phyloP scores from a whole-genome alignment of 30 jellyfish, hydroid and myxozoan genomes.

The Turritopsis rubra region DNA sequence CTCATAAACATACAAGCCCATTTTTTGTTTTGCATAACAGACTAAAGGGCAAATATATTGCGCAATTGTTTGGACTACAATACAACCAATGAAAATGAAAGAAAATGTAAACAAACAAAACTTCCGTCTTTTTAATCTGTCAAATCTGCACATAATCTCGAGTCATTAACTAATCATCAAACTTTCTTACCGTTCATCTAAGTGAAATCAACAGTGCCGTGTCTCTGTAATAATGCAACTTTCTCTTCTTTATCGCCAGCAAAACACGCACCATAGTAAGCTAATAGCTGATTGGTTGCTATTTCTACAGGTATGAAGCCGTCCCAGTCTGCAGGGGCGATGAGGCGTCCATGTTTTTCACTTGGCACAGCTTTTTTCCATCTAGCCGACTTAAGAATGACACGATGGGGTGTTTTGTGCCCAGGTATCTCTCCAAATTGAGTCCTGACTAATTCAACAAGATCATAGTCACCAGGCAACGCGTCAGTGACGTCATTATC shows the following conservation, averaged over 20 bases:
- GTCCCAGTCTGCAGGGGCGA: slow-evolving; percentile 1
- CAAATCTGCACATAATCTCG: too few species aligned
- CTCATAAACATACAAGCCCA: too few species aligned
- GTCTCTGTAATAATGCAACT: slow-evolving; percentile 14
- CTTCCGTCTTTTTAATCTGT: too few species aligned
- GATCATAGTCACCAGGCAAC: slow-evolving; percentile 6
- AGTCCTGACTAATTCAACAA: slow-evolving; percentile 7
- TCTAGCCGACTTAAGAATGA: not conserved
- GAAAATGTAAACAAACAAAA: too few species aligned
- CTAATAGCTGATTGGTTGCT: not conserved
- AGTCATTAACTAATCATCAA: too few species aligned
- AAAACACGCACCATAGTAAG: slow-evolving; percentile 3
- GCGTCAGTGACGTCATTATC: slow-evolving; percentile 7
- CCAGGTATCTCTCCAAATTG: slow-evolving; percentile 4
- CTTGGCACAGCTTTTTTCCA: slow-evolving; percentile 9
- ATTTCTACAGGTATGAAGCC: not conserved
- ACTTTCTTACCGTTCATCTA: not conserved
- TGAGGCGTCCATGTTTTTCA: not conserved
- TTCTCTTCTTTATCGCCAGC: slow-evolving; percentile 13
- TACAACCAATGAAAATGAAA: too few species aligned
- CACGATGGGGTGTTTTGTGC: not conserved
- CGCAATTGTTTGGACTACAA: too few species aligned
- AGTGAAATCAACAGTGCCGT: slow-evolving; percentile 5
- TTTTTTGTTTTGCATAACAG: too few species aligned
- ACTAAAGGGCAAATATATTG: too few species aligned